Evolutionary conservation across 2,888 invertebrate species (phyloP).

Genomic region (Polydrusus cervinus): DNA sequence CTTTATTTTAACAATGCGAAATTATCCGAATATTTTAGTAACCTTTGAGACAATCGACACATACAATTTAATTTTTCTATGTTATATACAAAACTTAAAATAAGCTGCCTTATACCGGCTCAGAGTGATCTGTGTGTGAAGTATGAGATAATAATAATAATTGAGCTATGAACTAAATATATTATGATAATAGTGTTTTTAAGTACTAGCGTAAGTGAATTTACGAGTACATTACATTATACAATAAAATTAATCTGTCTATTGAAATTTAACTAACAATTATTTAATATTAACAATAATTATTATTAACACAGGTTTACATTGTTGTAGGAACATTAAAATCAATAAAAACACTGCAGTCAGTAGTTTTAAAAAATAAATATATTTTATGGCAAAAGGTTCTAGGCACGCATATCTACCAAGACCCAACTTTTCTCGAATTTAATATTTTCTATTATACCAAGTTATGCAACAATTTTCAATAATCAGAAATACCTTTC

Average conservation of each 20-base stretch:
- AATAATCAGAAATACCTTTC: no score
- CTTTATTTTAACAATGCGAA: no score
- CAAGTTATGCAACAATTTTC: no score
- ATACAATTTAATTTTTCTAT: not conserved
- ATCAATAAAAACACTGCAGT: conserved; percentile 51
- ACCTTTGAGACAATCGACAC: conserved; percentile 8
- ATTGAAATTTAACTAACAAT: conserved; percentile 36
- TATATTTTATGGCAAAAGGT: conserved; percentile 17
- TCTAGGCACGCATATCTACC: not conserved
- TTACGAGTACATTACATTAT: conserved; percentile 33
- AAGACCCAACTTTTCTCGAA: no score
- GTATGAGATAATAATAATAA: conserved; percentile 5
- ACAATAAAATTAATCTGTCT: conserved; percentile 45
- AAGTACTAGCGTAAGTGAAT: conserved; percentile 43
- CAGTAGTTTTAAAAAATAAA: conserved; percentile 28
- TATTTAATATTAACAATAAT: conserved; percentile 48
- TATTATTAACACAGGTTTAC: conserved; percentile 50
- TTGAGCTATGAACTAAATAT: conserved; percentile 18
- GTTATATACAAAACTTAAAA: not conserved
- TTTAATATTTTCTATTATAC: no score
- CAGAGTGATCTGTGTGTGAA: not conserved
- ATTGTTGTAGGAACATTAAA: conserved; percentile 53
- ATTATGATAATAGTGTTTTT: conserved; percentile 1
- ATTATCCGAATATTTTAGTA: no score
- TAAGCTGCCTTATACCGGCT: not conserved